phyloP scores from a whole-genome alignment of 2,888 invertebrate genomes.

The Hirtodrosophila alboralis region DNA sequence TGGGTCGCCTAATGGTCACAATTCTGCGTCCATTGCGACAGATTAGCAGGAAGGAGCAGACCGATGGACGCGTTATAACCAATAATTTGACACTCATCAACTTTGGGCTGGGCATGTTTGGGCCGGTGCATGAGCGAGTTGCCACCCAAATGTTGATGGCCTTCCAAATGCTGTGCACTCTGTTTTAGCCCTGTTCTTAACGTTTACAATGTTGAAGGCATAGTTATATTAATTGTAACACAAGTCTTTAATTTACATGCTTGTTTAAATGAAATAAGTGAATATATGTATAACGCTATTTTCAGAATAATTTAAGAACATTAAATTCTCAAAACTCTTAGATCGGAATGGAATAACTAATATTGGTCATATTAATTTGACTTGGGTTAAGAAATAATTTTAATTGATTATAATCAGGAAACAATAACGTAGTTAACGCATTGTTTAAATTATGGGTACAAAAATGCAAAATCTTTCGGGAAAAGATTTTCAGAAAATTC shows the following conservation, averaged over 20 bases:
- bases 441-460: no score
- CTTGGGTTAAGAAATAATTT: no score
- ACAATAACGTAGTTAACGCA: no score
- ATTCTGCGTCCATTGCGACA: slow-evolving; percentile 87
- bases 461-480: no score
- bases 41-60: slow-evolving; percentile 88
- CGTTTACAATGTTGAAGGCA: slow-evolving; percentile 12
- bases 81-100: slow-evolving; percentile 98
- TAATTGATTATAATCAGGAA: no score
- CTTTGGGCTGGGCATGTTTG: slow-evolving; percentile 91
- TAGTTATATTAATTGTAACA: slow-evolving; percentile 27
- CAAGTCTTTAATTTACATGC: slow-evolving; percentile 37
- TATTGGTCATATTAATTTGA: no score
- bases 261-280: slow-evolving; percentile 21
- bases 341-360: no score
- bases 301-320: slow-evolving; percentile 54
- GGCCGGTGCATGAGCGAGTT: slow-evolving; percentile 93
- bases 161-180: slow-evolving; percentile 91
- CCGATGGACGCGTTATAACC: slow-evolving; percentile 87
- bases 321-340: no score
- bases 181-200: slow-evolving; percentile 90
- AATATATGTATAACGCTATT: slow-evolving; percentile 50
- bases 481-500: no score
- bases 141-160: slow-evolving; percentile 90
- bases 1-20: slow-evolving; percentile 88